phyloP scores from a whole-genome alignment of 1,140 invertebrate genomes.

The Sinonovacula constricta region DNA sequence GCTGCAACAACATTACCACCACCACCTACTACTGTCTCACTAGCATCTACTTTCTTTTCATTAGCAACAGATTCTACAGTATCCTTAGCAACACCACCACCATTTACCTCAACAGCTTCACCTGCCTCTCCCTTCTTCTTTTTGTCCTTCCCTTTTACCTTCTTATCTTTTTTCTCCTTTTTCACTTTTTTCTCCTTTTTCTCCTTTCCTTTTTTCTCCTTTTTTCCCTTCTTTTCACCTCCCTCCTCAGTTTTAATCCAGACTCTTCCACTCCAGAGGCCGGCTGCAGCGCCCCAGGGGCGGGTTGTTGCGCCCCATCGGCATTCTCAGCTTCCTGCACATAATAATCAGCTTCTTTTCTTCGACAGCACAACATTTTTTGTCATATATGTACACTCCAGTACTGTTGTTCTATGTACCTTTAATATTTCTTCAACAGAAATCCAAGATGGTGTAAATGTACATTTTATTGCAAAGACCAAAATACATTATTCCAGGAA shows the following conservation, averaged over 20 bases:
- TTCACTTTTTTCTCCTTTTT: slow-evolving; percentile 7
- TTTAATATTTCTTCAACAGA: too few relatives aligned
- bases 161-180: neutral
- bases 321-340: slow-evolving; percentile 9
- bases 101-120: neutral
- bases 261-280: too few relatives aligned
- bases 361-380: slow-evolving; percentile 41
- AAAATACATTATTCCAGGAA: too few relatives aligned
- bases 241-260: too few relatives aligned
- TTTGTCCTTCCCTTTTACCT: neutral
- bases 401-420: too few relatives aligned
- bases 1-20: neutral
- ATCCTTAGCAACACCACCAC: neutral
- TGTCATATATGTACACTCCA: too few relatives aligned
- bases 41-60: slow-evolving; percentile 16
- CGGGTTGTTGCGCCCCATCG: neutral
- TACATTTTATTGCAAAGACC: too few relatives aligned
- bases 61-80: neutral
- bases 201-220: slow-evolving; percentile 3
- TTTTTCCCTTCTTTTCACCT: slow-evolving; percentile 30
- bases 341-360: slow-evolving; percentile 17
- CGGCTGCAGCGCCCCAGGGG: too few relatives aligned
- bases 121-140: neutral
- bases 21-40: neutral
- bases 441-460: too few relatives aligned